Base-by-base conservation (phyloP, 1,140 invertebrate species). In the Manduca sexta region DNA sequence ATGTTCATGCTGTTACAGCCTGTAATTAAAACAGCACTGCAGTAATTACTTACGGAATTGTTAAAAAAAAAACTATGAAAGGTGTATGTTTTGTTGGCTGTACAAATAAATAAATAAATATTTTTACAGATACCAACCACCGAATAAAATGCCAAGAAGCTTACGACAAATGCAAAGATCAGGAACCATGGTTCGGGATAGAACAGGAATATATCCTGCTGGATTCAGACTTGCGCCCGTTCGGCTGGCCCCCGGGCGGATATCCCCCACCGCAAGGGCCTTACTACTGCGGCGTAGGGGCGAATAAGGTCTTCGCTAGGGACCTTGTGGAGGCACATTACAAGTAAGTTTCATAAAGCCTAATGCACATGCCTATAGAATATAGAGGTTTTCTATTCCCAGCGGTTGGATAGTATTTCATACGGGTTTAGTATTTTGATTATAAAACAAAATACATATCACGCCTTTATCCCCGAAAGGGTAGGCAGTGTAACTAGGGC, bases 151-250 rank as follows among this genome's bases (percentile, higher is more conserved):
- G 95, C 66, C 87, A 92, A n/a, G 90, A 95, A 52, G 91, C 92
- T 1, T 91, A 92, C 88, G 89, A 93, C 49, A 86, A 88, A 42
- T 93, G 92, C 2, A 91, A 89, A 39, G 90, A 92, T n/a, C 87
- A 92, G 30, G 89, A 95, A 43, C 97, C 97, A 0, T 98, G 97
- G 97, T 99, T 99, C 77, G 98, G 97, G 0, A 95, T 94, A 49
- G 90, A 92, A 74, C 88, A 89, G 69, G 95, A 97, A 75, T 97
- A 96, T 82, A 94, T 93, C 29, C 88, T 97, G 49, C 76, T 96
- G 11, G 95, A 96, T 69, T 87, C 90, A 17, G 93, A 96, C 76
- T 84, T 87, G 3, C 89, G 91, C 69, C 95, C 95, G 7, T 92
- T 95, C 44, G 95, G 94, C 2, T 97, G 95, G 95, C 95, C 95